phyloP scores from a whole-genome alignment of 2,888 invertebrate genomes.

The Lamellibrachia columna region DNA sequence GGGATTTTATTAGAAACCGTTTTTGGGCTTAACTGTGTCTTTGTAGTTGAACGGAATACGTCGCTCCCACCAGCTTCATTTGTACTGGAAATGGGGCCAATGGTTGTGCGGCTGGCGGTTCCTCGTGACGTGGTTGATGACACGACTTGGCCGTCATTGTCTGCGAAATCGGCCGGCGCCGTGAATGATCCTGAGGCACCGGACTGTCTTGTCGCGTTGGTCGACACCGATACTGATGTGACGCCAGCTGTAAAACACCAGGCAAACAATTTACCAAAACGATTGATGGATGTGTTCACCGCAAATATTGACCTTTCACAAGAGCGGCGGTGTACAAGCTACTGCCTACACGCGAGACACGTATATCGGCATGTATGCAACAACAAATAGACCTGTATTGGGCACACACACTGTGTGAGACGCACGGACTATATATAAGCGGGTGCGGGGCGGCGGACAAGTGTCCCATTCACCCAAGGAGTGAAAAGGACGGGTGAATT shows the following conservation, averaged over 20 bases:
- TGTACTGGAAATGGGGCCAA: background rate
- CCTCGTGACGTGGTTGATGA: background rate
- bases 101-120: background rate
- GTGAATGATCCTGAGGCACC: background rate
- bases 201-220: background rate
- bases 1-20: background rate
- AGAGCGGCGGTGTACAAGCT: background rate
- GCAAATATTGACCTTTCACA: background rate
- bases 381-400: background rate
- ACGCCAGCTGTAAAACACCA: background rate
- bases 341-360: background rate
- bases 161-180: background rate
- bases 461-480: background rate
- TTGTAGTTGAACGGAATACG: background rate
- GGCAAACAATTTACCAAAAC: background rate
- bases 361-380: background rate
- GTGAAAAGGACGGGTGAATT: background rate
- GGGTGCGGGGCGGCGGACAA: background rate
- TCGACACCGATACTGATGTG: background rate
- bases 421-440: background rate
- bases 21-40: background rate
- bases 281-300: background rate
- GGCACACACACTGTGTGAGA: background rate
- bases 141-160: background rate
- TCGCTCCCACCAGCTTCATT: background rate